Evolutionary conservation across 2,888 invertebrate species (phyloP), one percentile per base, ranked within the genome.

Genomic region (Nasonovia ribisnigri): DNA sequence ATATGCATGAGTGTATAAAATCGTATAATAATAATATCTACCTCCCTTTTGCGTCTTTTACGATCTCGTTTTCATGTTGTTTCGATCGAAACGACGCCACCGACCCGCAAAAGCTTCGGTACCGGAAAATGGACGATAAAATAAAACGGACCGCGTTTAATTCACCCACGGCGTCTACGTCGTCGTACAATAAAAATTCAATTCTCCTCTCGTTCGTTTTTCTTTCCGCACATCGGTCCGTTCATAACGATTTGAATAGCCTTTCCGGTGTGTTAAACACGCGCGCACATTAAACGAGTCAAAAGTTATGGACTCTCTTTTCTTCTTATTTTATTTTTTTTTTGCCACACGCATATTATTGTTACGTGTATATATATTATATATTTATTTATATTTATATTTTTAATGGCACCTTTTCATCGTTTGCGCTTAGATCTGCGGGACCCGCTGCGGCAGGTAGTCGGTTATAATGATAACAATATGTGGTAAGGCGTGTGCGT

Each of bases 101-200:
- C 48, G 54, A 54, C 88, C 77, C 77, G 77, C 77, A 77, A 77
- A 36, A 20, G 36, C 77, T 36, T 77, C 77, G 36, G 36, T 77
- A 36, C 20, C 36, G 36, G n/a, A 57, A 57, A 26, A 67, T 10
- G 43, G 42, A 86, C 91, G 57, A 46, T 86, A 43, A 48, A 86
- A 57, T 91, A 84, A 84, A 84, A 91, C n/a, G 91, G 91, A 57
- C 91, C 91, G 16, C 91, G 84, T 91, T 84, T 77, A 84, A 91
- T 91, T 91, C 54, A 91, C 77, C 90, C 84, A 36, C 84, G 26
- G 24, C 54, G 20, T 42, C 42, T 42, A 36, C 51, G n/a, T 36
- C 24, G 24, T 46, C 67, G 84, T 91, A 86, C n/a, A 60, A 91
- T 91, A 91, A 91, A 91, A 91, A 91, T 86, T 46, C 57, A 86